Conservation (phyloP, 2,888 invertebrate species). For the Caradrina kadenii region DNA sequence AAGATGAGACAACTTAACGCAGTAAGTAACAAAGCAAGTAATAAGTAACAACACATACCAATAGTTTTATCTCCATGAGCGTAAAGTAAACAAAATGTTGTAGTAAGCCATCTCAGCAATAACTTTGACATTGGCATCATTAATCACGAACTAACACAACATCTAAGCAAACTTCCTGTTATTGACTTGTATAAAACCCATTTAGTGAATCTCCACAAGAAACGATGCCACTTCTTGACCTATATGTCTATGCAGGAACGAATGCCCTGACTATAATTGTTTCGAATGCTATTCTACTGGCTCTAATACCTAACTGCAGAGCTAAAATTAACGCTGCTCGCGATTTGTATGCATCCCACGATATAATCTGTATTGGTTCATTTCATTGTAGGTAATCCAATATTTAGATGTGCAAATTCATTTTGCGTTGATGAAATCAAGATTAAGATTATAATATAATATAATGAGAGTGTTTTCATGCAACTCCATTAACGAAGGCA, state of each 20-base stretch:
- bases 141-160: constrained; percentile 26
- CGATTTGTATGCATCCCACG: constrained; percentile 29
- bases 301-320: constrained; percentile 62
- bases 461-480: not conserved
- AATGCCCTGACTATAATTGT: constrained; percentile 65
- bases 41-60: constrained; percentile 61
- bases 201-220: constrained; percentile 18
- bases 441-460: not conserved
- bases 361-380: constrained; percentile 26
- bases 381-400: not conserved
- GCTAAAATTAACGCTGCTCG: constrained; percentile 66
- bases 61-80: constrained; percentile 67
- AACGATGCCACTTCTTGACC: constrained; percentile 56
- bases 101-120: constrained; percentile 36
- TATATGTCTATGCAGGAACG: constrained; percentile 45
- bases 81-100: constrained; percentile 55
- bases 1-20: not conserved
- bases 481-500: not conserved
- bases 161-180: constrained; percentile 31
- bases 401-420: not conserved
- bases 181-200: constrained; percentile 15
- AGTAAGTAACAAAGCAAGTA: too few species aligned
- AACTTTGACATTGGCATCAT: constrained; percentile 49
- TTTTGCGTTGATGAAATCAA: not conserved
- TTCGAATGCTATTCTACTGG: constrained; percentile 65